A percentile compares a stretch with the other conserved stretches of the same genome.
Evolutionary conservation across 2,113 vertebrate genomes (phyloP).

Genomic region (Silurus glanis): DNA sequence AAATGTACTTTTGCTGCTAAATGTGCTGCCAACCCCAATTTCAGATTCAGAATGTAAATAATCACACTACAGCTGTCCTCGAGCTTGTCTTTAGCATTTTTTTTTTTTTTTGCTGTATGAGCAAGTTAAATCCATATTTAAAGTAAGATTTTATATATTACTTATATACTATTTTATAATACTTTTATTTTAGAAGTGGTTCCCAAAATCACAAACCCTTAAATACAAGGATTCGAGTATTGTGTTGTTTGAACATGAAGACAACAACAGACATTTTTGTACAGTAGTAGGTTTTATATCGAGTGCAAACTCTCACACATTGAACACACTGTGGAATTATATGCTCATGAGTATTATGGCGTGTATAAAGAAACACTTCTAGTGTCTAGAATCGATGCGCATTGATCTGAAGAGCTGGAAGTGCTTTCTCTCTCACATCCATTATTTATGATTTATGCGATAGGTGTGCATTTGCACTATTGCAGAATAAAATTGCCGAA

Average conservation of each 20-base stretch:
- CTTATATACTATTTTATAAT: conserved; percentile 2
- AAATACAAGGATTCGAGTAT: neutral
- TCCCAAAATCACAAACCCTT: neutral
- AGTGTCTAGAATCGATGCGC: neutral
- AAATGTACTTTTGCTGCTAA: conserved; percentile 23
- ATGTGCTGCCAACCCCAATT: conserved; percentile 35
- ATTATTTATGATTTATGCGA: neutral
- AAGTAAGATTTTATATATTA: conserved; percentile 19
- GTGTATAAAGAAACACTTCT: neutral
- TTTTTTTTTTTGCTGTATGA: neutral
- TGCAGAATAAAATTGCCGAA: neutral
- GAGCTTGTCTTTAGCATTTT: conserved; percentile 1
- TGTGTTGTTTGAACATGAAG: neutral
- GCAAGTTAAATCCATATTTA: neutral
- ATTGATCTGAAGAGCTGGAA: neutral
- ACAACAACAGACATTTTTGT: neutral
- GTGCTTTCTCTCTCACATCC: neutral
- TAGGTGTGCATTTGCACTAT: neutral
- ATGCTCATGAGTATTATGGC: too few relatives aligned
- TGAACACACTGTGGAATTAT: neutral
- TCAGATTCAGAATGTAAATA: conserved; percentile 40
- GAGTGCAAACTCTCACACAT: neutral
- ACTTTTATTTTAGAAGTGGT: neutral
- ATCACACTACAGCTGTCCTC: conserved; percentile 28
- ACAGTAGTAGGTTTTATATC: neutral